Evolutionary conservation across 1,140 invertebrate species (phyloP), one percentile per base, ranked within the genome.

Genomic region (Sipha flava): DNA sequence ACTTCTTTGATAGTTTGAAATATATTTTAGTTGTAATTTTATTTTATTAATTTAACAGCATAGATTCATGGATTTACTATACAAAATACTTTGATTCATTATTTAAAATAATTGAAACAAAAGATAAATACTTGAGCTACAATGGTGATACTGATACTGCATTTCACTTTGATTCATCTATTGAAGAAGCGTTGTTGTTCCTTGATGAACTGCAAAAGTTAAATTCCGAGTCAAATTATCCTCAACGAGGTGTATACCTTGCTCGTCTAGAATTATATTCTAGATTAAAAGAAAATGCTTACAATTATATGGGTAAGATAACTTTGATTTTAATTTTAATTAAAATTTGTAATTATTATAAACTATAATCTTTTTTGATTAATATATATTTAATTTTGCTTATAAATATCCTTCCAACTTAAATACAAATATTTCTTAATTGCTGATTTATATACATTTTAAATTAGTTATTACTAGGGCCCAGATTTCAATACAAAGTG

Each of bases 211-310:
- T 82, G 6, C 54, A 81, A 72, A 72, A 80, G 34, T 59, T 80
- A 29, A 82, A 82, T 54, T 34, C 54, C 43, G 31, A 57, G 0
- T 31, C 59, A 31, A 40, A 34, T 87, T 80, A 84, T 91, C 52
- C 68, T 34, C 40, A 57, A 29, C 59, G 95, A 75, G 94, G 93
- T 3, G 93, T 94, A 1, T 93, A 92, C 85, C 87, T 97, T 80
- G 94, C 94, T 21, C 88, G 91, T 21, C 86, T 97, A 73, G 92
- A 95, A 84, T 86, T 96, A 10, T 90, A 90, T 87, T 86, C 90
- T 84, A 86, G 89, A 83, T 86, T 93, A 79, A 84, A 87, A 3
- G 85, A 88, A 68, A 85, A 87, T 23, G 86, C 87, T 40, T 86
- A 82, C 7, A 85, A 89, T 14, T 81, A 91, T 12, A 82, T 84